Evolutionary conservation across 2,797 vertebrate genomes (phyloP).

Genomic region (Carcharodon carcharias): DNA sequence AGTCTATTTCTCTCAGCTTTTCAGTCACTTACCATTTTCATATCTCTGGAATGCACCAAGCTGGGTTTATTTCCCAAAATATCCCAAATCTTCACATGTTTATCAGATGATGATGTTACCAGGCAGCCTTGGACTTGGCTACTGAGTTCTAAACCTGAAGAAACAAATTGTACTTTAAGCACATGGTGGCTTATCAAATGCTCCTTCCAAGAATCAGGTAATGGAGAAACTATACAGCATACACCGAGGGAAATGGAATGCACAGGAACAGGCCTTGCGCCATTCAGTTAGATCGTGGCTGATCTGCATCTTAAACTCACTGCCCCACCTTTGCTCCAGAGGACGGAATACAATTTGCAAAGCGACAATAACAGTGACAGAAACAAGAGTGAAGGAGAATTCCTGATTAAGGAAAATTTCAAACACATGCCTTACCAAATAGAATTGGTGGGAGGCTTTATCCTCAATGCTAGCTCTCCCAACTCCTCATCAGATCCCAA

Average conservation of each 20-base stretch:
- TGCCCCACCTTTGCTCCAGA: neutral
- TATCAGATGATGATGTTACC: constrained; percentile 87
- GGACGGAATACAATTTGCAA: neutral
- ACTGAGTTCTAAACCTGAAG: constrained; percentile 81
- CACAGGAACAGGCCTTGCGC: neutral
- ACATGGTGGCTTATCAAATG: neutral
- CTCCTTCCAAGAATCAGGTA: neutral
- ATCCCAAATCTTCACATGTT: constrained; percentile 92
- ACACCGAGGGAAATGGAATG: neutral
- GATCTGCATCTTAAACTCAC: neutral
- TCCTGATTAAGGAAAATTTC: neutral
- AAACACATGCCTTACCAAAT: neutral
- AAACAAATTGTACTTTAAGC: neutral
- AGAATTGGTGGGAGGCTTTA: neutral
- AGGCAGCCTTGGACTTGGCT: constrained; percentile 92
- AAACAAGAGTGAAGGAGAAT: neutral
- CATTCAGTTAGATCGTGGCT: neutral
- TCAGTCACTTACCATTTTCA: constrained; percentile 82
- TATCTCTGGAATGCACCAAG: constrained; percentile 84
- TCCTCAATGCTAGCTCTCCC: neutral
- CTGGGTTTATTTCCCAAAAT: constrained; percentile 83
- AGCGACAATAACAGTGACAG: neutral
- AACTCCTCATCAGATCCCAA: neutral
- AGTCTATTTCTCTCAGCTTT: neutral
- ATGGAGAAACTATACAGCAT: no score